These are phyloP conservation scores for Entomyzon cyanotis DNA, from an alignment of 2,113 vertebrate species.

Conservation along the genomic window DNA sequence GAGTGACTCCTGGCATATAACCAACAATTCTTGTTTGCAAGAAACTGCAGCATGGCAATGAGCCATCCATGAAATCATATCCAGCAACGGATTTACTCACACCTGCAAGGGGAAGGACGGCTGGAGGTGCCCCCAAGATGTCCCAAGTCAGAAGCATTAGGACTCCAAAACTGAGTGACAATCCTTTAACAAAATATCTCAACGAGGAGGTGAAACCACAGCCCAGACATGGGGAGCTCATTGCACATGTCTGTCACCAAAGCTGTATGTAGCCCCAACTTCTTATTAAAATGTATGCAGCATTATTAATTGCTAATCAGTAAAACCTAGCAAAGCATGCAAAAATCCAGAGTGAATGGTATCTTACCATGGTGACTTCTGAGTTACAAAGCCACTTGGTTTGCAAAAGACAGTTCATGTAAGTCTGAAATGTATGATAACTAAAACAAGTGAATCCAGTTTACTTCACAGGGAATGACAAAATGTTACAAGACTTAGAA, in stretches of 20 bases:
- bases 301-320: slow-evolving; percentile 13
- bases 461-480: not conserved
- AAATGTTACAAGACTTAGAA: not conserved
- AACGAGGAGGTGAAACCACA: not conserved
- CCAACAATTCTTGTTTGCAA: not conserved
- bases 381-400: slow-evolving; percentile 9
- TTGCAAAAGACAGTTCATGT: not conserved
- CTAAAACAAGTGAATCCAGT: not conserved
- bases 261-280: not conserved
- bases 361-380: not conserved
- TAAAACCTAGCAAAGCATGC: not conserved
- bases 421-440: not conserved
- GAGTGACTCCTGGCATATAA: not conserved
- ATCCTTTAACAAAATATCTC: not conserved
- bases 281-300: not conserved
- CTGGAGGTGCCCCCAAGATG: not conserved
- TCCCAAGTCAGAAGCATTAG: not conserved
- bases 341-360: not conserved
- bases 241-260: not conserved
- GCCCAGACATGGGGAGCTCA: not conserved
- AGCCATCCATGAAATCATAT: not conserved
- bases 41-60: not conserved
- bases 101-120: not conserved
- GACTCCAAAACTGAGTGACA: not conserved
- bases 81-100: not conserved